Conservation (phyloP, 2,113 vertebrate species). For the Elephantulus edwardii region DNA sequence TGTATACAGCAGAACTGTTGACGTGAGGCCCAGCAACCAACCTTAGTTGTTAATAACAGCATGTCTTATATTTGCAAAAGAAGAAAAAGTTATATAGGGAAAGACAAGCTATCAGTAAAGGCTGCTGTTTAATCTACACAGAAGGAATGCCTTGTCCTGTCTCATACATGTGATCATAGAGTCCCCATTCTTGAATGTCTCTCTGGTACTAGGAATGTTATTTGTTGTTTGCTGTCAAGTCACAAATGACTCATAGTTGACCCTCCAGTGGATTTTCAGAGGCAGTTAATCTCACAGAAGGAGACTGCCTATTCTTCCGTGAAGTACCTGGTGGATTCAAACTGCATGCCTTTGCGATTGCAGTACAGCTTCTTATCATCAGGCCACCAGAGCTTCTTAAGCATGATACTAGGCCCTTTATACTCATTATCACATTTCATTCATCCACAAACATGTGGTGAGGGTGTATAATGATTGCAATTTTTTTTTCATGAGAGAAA, state of each 20-base stretch:
- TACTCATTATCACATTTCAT: background rate
- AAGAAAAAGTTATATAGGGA: background rate
- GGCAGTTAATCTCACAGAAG: too few relatives aligned
- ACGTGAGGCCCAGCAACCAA: background rate
- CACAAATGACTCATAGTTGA: too few relatives aligned
- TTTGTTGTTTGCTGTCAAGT: too few relatives aligned
- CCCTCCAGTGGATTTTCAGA: too few relatives aligned
- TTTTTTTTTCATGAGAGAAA: background rate
- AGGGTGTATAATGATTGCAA: too few relatives aligned
- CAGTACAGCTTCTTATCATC: too few relatives aligned
- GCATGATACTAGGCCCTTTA: background rate
- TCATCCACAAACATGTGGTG: background rate
- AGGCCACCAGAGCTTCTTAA: too few relatives aligned
- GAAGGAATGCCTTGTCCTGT: background rate
- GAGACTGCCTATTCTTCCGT: too few relatives aligned
- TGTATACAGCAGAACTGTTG: background rate
- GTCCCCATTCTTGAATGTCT: fast-evolving
- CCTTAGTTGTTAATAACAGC: background rate
- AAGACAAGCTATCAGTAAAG: background rate
- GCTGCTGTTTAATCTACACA: background rate
- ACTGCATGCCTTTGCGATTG: too few relatives aligned
- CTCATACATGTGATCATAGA: background rate
- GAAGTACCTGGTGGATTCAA: too few relatives aligned
- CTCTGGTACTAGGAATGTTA: too few relatives aligned
- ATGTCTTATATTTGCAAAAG: background rate